These are phyloP conservation scores for Cygnus olor DNA, from an alignment of 2,797 vertebrate genomes.

Conservation along the genomic window DNA sequence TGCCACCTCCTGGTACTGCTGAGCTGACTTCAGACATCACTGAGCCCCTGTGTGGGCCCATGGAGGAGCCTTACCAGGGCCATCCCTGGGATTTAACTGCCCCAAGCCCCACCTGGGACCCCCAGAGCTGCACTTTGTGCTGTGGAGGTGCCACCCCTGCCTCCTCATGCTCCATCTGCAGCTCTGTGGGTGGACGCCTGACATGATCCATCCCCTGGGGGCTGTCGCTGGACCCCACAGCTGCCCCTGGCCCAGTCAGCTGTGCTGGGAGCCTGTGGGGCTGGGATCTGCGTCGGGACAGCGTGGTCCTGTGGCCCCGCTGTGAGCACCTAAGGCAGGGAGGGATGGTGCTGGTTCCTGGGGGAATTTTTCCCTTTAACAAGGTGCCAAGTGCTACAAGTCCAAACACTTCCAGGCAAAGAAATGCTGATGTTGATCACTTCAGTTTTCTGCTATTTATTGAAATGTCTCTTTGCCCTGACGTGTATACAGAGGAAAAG, in stretches of 20 bases:
- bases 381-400: not conserved
- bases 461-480: not conserved
- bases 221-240: too few species aligned
- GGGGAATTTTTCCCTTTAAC: not conserved
- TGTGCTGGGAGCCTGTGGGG: too few species aligned
- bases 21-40: not conserved
- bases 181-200: too few species aligned
- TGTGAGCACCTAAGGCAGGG: fast-evolving
- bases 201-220: too few species aligned
- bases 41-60: not conserved
- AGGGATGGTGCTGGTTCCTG: not conserved
- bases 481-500: fast-evolving
- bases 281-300: too few species aligned
- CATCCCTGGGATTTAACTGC: too few species aligned
- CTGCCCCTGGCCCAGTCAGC: not conserved
- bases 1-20: not conserved
- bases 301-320: too few species aligned
- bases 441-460: not conserved
- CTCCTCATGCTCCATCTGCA: too few species aligned
- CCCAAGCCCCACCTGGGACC: too few species aligned
- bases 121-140: too few species aligned
- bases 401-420: not conserved
- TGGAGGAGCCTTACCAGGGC: not conserved
- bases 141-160: too few species aligned
- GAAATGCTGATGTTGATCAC: conserved; percentile 7